Percentiles rank a stretch among this genome's conserved stretches.
phyloP scores from a whole-genome alignment of 2,113 vertebrate species.

The Oncorhynchus nerka region DNA sequence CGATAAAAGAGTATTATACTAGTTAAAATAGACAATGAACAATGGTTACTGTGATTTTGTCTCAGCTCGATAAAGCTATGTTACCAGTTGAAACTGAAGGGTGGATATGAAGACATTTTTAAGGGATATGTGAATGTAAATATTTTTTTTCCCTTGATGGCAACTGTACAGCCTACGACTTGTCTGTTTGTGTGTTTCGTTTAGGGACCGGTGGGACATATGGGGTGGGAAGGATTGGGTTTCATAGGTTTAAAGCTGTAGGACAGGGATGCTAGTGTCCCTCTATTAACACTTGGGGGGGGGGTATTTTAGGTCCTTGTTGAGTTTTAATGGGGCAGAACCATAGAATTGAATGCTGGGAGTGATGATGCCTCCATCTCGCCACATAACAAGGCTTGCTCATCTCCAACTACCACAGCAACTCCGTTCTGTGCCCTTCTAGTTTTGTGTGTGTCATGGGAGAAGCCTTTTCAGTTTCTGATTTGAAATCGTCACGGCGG shows the following conservation, averaged over 20 bases:
- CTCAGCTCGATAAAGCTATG: background rate
- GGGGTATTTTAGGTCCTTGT: constrained; percentile 55
- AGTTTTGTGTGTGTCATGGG: constrained; percentile 40
- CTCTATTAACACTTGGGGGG: constrained; percentile 44
- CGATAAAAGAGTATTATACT: background rate
- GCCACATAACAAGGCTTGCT: background rate
- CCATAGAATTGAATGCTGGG: constrained; percentile 19
- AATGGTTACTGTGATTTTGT: background rate
- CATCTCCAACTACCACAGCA: constrained; percentile 25
- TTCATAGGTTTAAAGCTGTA: constrained; percentile 52
- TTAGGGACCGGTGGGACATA: background rate
- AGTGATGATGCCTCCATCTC: constrained; percentile 29
- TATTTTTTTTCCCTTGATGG: background rate
- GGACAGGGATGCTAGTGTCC: constrained; percentile 58
- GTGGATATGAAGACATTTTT: background rate
- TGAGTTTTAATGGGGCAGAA: constrained; percentile 36
- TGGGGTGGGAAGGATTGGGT: constrained; percentile 25
- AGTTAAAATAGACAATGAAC: background rate
- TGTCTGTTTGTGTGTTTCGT: constrained; percentile 6
- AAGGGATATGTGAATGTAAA: background rate
- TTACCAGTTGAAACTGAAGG: background rate
- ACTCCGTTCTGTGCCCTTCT: constrained; percentile 34
- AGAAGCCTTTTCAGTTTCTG: constrained; percentile 26
- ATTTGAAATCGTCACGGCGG: background rate
- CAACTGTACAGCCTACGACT: background rate